Percentiles rank a stretch among this genome's conserved stretches.
Conservation (phyloP, 2,113 vertebrate genomes). For the Gasterosteus aculeatus region DNA sequence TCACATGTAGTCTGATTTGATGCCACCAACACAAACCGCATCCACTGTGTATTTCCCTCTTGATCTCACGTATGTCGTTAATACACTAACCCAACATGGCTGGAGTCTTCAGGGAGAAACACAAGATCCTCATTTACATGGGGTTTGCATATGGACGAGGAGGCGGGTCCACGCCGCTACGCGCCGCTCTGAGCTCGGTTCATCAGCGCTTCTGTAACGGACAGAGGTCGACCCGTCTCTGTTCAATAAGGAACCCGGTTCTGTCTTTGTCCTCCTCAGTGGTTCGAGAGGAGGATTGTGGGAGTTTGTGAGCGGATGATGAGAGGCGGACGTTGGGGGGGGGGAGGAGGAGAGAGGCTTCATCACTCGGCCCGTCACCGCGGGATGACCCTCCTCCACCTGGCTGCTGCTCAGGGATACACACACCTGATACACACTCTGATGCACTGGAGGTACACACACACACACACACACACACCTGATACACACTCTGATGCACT, state of each 20-base stretch:
- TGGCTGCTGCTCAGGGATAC: constrained; percentile 91
- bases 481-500: neutral
- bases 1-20: too few relatives aligned
- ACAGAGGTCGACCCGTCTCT: too few relatives aligned
- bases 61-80: too few relatives aligned
- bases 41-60: too few relatives aligned
- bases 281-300: constrained; percentile 89
- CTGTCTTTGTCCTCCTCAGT: constrained; percentile 68
- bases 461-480: constrained; percentile 25
- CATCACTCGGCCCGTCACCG: constrained; percentile 85
- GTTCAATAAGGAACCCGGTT: neutral
- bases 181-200: too few relatives aligned
- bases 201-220: too few relatives aligned
- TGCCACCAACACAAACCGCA: too few relatives aligned
- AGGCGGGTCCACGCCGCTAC: too few relatives aligned
- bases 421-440: constrained; percentile 82
- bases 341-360: constrained; percentile 75
- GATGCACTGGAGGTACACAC: constrained; percentile 81
- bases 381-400: constrained; percentile 91
- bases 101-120: too few relatives aligned
- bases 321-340: constrained; percentile 77
- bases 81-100: too few relatives aligned
- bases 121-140: too few relatives aligned
- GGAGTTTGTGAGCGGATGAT: constrained; percentile 89
- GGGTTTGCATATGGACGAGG: too few relatives aligned